phyloP scores from a whole-genome alignment of 1,140 invertebrate genomes.

The Megalopta genalis region DNA sequence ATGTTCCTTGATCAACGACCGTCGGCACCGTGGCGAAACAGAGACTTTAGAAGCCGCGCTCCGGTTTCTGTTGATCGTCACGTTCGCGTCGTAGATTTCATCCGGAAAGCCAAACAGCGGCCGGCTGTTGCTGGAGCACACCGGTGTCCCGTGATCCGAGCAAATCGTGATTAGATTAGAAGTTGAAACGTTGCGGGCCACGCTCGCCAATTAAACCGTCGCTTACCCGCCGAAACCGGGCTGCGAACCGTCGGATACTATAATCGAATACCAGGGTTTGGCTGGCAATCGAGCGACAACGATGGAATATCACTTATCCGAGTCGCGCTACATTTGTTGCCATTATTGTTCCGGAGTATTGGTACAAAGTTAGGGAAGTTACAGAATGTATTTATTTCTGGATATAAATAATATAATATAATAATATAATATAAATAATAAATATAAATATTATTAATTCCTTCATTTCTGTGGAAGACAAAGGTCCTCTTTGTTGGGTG shows the following conservation, averaged over 20 bases:
- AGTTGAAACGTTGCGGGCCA: conserved; percentile 29
- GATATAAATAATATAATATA: too few species aligned
- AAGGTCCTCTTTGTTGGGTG: too few species aligned
- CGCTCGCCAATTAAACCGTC: conserved; percentile 37
- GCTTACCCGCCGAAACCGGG: conserved; percentile 7
- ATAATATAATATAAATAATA: too few species aligned
- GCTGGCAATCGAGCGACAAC: not conserved
- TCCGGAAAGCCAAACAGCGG: conserved; percentile 11
- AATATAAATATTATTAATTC: too few species aligned
- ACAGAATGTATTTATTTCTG: too few species aligned
- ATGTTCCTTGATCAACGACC: not conserved
- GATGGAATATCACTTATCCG: not conserved
- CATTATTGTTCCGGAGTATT: not conserved
- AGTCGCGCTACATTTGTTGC: not conserved
- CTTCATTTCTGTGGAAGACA: too few species aligned
- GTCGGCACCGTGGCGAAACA: not conserved
- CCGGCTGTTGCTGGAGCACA: not conserved
- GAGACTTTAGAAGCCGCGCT: conserved; percentile 28
- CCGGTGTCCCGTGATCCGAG: conserved; percentile 4
- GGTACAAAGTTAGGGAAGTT: too few species aligned
- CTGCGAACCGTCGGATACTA: not conserved
- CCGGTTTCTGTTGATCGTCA: not conserved
- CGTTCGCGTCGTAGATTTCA: conserved; percentile 4
- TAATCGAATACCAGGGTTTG: not conserved
- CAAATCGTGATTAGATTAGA: conserved; percentile 46